Conservation (phyloP, 2,888 invertebrate species). For the Caradrina kadenii region DNA sequence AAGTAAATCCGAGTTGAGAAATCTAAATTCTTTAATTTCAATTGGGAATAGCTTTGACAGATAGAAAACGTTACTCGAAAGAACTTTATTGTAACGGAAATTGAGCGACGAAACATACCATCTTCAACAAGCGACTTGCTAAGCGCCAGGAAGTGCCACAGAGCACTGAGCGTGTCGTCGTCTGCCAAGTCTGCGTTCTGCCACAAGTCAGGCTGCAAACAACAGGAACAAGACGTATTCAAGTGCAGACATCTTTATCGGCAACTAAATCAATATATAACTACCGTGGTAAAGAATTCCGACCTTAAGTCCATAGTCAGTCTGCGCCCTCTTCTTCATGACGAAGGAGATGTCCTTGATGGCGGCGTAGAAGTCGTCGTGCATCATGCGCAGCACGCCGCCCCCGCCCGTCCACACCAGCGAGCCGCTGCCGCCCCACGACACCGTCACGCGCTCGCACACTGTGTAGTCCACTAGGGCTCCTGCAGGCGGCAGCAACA, state of each 20-base stretch:
- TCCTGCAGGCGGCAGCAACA: constrained; percentile 77
- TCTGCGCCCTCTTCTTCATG: constrained; percentile 93
- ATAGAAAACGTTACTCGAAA: too few relatives aligned
- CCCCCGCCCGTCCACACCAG: constrained; percentile 93
- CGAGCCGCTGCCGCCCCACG: constrained; percentile 93
- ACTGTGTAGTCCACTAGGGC: constrained; percentile 94
- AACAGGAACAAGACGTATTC: neutral
- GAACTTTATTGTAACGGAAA: too few relatives aligned
- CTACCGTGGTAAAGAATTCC: neutral
- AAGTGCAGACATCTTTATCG: neutral
- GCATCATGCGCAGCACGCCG: constrained; percentile 83
- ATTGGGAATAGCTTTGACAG: too few relatives aligned
- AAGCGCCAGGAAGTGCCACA: constrained; percentile 96
- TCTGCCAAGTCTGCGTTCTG: constrained; percentile 95
- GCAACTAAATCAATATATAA: neutral
- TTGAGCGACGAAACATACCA: constrained; percentile 76
- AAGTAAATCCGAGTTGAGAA: too few relatives aligned
- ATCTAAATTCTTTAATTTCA: too few relatives aligned
- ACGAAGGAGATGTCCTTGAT: constrained; percentile 93
- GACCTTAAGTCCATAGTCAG: constrained; percentile 95
- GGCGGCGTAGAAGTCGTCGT: constrained; percentile 84
- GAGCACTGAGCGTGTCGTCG: constrained; percentile 93
- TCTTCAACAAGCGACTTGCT: constrained; percentile 93
- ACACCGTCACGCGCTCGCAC: constrained; percentile 95
- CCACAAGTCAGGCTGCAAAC: constrained; percentile 92